Base-by-base conservation (phyloP, 2,797 vertebrate species). In the Chrysocyon brachyurus region DNA sequence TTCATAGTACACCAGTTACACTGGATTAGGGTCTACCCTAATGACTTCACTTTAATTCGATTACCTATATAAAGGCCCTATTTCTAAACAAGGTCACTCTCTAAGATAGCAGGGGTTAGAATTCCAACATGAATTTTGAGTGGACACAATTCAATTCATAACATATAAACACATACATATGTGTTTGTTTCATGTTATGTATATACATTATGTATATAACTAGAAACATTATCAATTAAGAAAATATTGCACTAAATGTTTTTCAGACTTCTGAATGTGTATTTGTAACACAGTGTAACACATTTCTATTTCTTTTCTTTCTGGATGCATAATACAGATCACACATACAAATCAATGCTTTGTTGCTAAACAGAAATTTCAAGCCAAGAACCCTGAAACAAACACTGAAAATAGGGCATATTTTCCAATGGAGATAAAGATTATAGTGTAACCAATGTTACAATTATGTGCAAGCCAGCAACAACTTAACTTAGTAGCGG, bases 361-460 rank as follows among this genome's bases (percentile, higher is more conserved):
- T 94, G 94, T 88, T 93, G 89, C 97, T 98, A 98, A 96, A 96
- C 75, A 95, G 95, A 97, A 77, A 94, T 97, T 97, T 61, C 77
- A 96, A 97, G 97, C 96, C 98, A 98, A 98, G 68, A 9, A 91
- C 85, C 28, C 97, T 95, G 90, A 97, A 98, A 98, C 70, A 97
- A 98, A 97, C 85, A 98, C 92, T 98, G 97, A 98, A 98, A 98
- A 98, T 87, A 97, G 88, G 94, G 96, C 98, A 98, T 98, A 98
- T 97, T 99, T 99, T 99, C 98, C 99, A 99, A 90, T 87, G 89
- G 96, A 99, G 98, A 98, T 99, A 99, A 98, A 98, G 98, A 99
- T 99, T 99, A 98, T 97, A 98, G 98, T 98, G 98, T 98, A 99
- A 99, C 98, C 98, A 98, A 97, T 63, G 40, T 46, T 46, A 46